phyloP scores from a whole-genome alignment of 2,113 vertebrate genomes.

The Cyphomyrus plagiostoma region DNA sequence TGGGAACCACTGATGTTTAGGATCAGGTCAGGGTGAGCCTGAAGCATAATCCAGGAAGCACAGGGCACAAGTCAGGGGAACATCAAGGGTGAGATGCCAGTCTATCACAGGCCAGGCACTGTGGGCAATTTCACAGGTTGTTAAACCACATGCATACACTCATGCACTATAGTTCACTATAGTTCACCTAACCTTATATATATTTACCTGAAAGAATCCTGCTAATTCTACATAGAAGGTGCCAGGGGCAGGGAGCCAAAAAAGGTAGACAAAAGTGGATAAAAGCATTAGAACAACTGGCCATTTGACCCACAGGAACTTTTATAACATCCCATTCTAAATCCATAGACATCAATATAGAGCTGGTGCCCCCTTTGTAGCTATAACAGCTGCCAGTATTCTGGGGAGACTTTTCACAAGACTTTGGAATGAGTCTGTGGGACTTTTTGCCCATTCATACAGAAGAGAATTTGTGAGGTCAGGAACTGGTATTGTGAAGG shows the following conservation, averaged over 20 bases:
- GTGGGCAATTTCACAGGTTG: background rate
- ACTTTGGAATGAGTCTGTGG: no score
- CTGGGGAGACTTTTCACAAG: no score
- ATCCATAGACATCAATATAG: background rate
- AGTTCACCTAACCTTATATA: background rate
- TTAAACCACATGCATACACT: background rate
- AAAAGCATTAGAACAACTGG: background rate
- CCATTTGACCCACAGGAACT: background rate
- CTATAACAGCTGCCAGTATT: no score
- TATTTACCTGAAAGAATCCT: background rate
- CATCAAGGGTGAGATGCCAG: background rate
- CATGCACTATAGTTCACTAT: background rate
- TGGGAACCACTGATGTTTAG: background rate
- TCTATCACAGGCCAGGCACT: background rate
- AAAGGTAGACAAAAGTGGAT: background rate
- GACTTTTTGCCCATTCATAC: no score
- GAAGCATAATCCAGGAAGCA: background rate
- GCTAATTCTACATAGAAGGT: background rate
- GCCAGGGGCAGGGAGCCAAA: background rate
- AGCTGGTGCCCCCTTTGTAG: no score
- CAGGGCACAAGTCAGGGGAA: background rate
- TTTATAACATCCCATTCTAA: background rate
- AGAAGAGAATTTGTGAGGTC: no score
- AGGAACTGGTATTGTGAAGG: no score
- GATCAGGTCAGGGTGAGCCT: background rate